Evolutionary conservation across 2,113 vertebrate genomes (phyloP).

Genomic region (Cheilinus undulatus): DNA sequence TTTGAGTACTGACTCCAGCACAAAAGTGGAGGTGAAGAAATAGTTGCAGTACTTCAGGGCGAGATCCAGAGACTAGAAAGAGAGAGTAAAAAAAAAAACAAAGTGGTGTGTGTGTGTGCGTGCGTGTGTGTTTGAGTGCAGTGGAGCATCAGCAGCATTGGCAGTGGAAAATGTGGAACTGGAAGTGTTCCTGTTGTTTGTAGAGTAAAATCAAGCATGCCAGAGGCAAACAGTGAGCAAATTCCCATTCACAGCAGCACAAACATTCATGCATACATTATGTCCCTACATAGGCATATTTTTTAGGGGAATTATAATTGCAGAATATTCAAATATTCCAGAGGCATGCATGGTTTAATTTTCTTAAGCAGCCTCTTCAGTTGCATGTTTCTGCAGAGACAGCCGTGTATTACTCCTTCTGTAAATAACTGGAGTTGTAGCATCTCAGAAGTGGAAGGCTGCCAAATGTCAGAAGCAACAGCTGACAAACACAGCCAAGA

Average conservation of each 20-base stretch:
- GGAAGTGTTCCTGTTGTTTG: slow-evolving; percentile 51
- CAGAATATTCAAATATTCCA: slow-evolving; percentile 21
- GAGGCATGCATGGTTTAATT: slow-evolving; percentile 14
- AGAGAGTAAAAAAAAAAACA: slow-evolving; percentile 42
- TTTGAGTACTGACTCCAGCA: slow-evolving; percentile 95
- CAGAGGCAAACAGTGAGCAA: slow-evolving; percentile 32
- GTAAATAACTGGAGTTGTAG: slow-evolving; percentile 33
- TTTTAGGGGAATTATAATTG: not conserved
- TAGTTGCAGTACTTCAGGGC: slow-evolving; percentile 99
- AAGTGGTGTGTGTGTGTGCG: slow-evolving; percentile 3
- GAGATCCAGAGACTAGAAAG: slow-evolving; percentile 91
- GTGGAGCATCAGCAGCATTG: slow-evolving; percentile 10
- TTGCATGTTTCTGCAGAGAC: slow-evolving; percentile 1
- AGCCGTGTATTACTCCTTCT: slow-evolving; percentile 8
- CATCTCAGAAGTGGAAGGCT: slow-evolving; percentile 43
- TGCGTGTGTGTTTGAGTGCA: not conserved
- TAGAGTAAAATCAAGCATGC: slow-evolving; percentile 43
- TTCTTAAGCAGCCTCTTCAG: not conserved
- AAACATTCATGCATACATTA: slow-evolving; percentile 5
- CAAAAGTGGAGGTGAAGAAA: slow-evolving; percentile 97
- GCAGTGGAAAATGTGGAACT: slow-evolving; percentile 13
- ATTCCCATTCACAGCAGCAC: slow-evolving; percentile 26
- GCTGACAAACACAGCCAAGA: slow-evolving; percentile 57
- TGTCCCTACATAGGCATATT: not conserved
- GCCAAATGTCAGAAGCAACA: slow-evolving; percentile 69